A percentile compares a stretch with the other conserved stretches of the same genome.
Evolutionary conservation across 2,113 vertebrate species (phyloP).

Genomic region (Petrocephalus zakoni): DNA sequence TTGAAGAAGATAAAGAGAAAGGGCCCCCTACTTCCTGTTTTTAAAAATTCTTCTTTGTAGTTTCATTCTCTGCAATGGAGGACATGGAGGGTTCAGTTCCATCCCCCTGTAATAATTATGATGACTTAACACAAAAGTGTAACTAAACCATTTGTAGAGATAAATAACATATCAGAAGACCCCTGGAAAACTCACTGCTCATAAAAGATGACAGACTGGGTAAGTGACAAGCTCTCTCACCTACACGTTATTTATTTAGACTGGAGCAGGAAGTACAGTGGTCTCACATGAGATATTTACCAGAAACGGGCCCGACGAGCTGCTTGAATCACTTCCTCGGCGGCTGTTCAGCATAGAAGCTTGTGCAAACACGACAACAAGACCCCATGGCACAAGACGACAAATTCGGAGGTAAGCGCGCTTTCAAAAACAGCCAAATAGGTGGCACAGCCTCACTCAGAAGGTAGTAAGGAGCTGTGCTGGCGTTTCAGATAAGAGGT

Average conservation of each 20-base stretch:
- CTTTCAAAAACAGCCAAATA: background rate
- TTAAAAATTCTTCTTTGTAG: background rate
- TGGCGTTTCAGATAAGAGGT: background rate
- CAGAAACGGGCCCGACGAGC: conserved; percentile 27
- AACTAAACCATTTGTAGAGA: background rate
- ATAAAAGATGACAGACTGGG: background rate
- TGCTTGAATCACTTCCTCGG: conserved; percentile 32
- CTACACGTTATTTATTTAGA: conserved; percentile 40
- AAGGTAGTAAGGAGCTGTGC: no score
- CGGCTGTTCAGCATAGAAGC: conserved; percentile 18
- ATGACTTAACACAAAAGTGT: background rate
- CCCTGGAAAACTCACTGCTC: background rate
- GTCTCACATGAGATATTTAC: conserved; percentile 36
- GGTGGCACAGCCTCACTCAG: background rate
- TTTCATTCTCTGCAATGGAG: background rate
- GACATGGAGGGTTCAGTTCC: background rate
- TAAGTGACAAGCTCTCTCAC: conserved; percentile 13
- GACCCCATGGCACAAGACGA: conserved; percentile 26
- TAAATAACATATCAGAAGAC: background rate
- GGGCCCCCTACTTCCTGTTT: background rate
- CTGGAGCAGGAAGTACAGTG: conserved; percentile 56
- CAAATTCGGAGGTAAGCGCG: conserved; percentile 38
- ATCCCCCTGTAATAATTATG: background rate
- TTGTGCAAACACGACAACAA: conserved; percentile 20
- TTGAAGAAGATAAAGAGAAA: background rate